These are phyloP conservation scores for Saccostrea echinata DNA, from an alignment of 1,140 invertebrate species.

Conservation along the genomic window DNA sequence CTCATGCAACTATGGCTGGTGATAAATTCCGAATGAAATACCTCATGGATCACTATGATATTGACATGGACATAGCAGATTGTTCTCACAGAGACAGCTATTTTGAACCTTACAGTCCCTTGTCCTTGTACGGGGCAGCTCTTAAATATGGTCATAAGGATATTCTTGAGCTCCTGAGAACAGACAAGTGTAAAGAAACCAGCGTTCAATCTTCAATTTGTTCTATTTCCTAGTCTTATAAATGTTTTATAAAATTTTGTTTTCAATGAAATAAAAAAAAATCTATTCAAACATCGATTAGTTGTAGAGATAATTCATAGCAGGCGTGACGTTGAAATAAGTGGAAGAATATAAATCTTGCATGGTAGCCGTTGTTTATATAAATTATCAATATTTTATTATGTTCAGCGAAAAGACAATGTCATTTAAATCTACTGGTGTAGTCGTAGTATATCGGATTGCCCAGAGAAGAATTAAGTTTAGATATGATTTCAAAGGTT, in stretches of 20 bases:
- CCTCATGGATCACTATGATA: constrained; percentile 66
- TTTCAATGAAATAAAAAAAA: background rate
- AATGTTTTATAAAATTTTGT: background rate
- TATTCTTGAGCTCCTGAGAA: constrained; percentile 64
- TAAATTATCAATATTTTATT: background rate
- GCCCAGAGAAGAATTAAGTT: no score
- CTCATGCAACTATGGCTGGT: constrained; percentile 75
- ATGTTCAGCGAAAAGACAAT: background rate
- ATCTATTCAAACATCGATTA: background rate
- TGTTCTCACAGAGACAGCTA: constrained; percentile 69
- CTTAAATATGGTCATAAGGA: constrained; percentile 71
- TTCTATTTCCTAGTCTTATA: constrained; percentile 5
- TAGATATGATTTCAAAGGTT: no score
- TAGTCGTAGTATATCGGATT: no score
- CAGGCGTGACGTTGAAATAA: background rate
- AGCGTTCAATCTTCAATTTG: constrained; percentile 20
- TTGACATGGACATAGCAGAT: constrained; percentile 69
- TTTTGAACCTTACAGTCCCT: constrained; percentile 67
- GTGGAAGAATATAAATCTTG: background rate
- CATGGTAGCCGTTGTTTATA: background rate
- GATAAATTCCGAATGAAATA: constrained; percentile 69
- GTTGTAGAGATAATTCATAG: background rate
- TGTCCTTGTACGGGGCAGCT: constrained; percentile 71
- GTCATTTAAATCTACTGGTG: background rate
- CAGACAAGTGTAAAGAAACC: constrained; percentile 4